phyloP scores from a whole-genome alignment of 2,888 invertebrate genomes.

The Caradrina kadenii region DNA sequence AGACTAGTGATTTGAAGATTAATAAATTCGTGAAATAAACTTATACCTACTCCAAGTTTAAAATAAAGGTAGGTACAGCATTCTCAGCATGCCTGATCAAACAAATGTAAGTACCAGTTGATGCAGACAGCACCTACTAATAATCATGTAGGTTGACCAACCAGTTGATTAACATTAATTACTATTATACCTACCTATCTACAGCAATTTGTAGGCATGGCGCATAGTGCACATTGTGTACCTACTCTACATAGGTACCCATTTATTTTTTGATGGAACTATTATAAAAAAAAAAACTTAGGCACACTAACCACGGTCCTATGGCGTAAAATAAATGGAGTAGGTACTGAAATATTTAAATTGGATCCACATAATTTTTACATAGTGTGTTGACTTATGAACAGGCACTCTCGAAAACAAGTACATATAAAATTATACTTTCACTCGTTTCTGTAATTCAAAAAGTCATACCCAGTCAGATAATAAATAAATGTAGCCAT shows the following conservation, averaged over 20 bases:
- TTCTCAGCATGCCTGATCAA: conserved; percentile 44
- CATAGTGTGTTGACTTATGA: too few species aligned
- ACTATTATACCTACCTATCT: neutral
- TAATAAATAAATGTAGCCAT: neutral
- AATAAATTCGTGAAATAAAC: conserved; percentile 7
- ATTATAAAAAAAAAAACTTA: neutral
- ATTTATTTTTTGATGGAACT: neutral
- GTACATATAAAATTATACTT: too few species aligned
- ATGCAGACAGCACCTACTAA: conserved; percentile 16
- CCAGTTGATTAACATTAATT: conserved; percentile 39
- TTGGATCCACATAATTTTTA: too few species aligned
- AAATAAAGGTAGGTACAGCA: conserved; percentile 2
- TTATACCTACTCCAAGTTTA: neutral
- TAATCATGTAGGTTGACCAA: conserved; percentile 6
- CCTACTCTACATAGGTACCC: too few species aligned
- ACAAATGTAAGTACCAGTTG: conserved; percentile 44
- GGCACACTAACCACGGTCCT: too few species aligned
- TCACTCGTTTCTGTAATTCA: neutral
- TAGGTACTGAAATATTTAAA: too few species aligned
- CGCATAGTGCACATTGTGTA: conserved; percentile 6
- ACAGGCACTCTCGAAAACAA: too few species aligned
- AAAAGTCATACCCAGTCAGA: neutral
- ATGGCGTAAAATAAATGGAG: neutral
- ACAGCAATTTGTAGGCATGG: conserved; percentile 4
- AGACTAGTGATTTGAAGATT: neutral